Evolutionary conservation across 37 sponge, comb jelly and placozoan genomes (phyloP), one percentile per base, ranked within the genome.

Genomic region (Cladorhizidae sp.): DNA sequence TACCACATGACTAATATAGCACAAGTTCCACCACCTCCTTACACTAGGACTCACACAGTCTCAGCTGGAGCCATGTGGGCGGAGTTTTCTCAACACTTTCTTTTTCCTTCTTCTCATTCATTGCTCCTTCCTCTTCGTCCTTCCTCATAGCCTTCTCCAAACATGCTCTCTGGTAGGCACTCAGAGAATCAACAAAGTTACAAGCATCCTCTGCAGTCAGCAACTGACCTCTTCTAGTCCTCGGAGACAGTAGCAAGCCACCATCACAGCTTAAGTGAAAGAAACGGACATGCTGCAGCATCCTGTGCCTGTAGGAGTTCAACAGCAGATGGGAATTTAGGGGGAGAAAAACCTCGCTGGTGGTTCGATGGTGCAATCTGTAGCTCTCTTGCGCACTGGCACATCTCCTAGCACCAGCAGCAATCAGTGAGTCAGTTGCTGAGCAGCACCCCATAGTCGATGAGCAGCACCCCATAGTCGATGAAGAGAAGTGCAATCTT

Each of bases 1-100:
- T n/a, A n/a, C n/a, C n/a, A n/a, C n/a, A n/a, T 12, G 55, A 31
- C 49, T 17, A 43, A 50, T 51, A 3, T 15, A 59, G 28, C 26
- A 12, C 18, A 61, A 40, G 5, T 77, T 65, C 9, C 21, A 9
- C n/a, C 0, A 26, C 9, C 49, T 45, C 5, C 49, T n/a, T n/a
- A 45, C 49, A 45, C 49, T 9, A 45, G n/a, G 28, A 42, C 83
- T 64, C 45, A 82, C 83, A 64, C 28, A 82, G 54, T 64, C 39
- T 82, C 31, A 82, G 74, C 54, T 82, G 83, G 41, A 64, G 59
- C 74, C 83, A 74, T 3, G 74, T 62, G n/a, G 83, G 83, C 25
- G 67, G 68, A n/a, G 2, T 14, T 28, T 8, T 43, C 22, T 40
- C 22, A 40, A 43, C 42, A 5, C 0, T 20, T 1, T 11, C 7